Evolutionary conservation across 2,888 invertebrate genomes (phyloP).

Genomic region (Aphidoletes aphidimyza): DNA sequence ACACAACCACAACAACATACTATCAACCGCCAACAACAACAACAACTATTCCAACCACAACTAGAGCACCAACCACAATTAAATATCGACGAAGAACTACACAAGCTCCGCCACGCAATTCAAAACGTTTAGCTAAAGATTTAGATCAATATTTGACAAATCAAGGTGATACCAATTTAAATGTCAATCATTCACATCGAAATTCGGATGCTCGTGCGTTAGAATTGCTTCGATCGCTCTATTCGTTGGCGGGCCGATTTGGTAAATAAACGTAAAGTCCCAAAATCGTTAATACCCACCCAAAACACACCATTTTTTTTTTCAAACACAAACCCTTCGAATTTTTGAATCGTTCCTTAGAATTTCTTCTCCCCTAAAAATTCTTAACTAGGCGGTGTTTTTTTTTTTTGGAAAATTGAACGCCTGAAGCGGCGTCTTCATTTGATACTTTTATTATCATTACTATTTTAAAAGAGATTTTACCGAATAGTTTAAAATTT

Average conservation of each 20-base stretch:
- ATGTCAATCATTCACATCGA: constrained; percentile 67
- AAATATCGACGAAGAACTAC: constrained; percentile 59
- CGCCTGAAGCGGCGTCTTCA: too few relatives aligned
- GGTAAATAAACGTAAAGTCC: constrained; percentile 68
- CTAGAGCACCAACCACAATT: constrained; percentile 63
- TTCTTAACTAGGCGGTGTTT: too few relatives aligned
- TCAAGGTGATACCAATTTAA: constrained; percentile 61
- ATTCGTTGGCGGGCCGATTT: constrained; percentile 85
- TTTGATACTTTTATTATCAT: neutral
- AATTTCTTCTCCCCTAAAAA: neutral
- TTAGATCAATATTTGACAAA: constrained; percentile 59
- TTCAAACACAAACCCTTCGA: neutral
- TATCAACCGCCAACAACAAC: constrained; percentile 60
- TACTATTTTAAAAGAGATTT: constrained; percentile 20
- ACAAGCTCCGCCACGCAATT: constrained; percentile 58
- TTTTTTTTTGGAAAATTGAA: too few relatives aligned
- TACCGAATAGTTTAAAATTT: constrained; percentile 23
- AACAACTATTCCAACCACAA: constrained; percentile 63
- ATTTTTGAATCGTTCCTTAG: too few relatives aligned
- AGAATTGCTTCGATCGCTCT: constrained; percentile 83
- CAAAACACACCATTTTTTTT: neutral
- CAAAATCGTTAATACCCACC: neutral
- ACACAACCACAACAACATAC: constrained; percentile 59
- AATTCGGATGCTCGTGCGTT: constrained; percentile 81
- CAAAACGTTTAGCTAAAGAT: constrained; percentile 59